Conservation (phyloP, 2,113 vertebrate species). For the Hemiscyllium ocellatum region DNA sequence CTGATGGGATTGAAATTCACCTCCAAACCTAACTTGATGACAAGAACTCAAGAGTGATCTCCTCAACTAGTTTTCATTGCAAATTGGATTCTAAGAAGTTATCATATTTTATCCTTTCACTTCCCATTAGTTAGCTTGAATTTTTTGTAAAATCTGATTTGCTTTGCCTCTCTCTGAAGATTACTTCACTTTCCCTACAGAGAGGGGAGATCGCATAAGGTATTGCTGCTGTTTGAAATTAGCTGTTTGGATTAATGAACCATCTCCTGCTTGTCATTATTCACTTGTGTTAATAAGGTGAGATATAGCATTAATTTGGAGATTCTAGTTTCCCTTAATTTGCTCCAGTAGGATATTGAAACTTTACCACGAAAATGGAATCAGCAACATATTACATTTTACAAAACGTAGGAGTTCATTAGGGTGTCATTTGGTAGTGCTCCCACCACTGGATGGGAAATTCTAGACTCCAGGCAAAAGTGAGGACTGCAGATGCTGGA, state of each 20-base stretch:
- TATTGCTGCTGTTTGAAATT: neutral
- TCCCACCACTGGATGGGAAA: no score
- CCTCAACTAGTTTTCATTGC: neutral
- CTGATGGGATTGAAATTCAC: neutral
- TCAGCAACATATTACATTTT: neutral
- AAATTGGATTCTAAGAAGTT: neutral
- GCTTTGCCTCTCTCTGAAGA: neutral
- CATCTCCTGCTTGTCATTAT: neutral
- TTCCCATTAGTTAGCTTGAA: neutral
- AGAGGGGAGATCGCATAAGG: neutral
- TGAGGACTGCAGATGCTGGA: no score
- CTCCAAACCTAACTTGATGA: neutral
- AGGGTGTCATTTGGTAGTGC: no score
- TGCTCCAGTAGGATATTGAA: neutral
- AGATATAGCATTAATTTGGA: neutral
- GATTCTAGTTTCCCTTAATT: neutral
- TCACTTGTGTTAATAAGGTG: neutral
- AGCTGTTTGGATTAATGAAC: neutral
- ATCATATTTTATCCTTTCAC: neutral
- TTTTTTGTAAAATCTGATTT: neutral
- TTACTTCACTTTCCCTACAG: neutral
- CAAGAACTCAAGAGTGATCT: neutral
- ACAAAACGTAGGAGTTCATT: no score
- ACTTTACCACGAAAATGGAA: neutral
- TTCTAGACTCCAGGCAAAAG: no score